Evolutionary conservation across 2,888 invertebrate genomes (phyloP).

Genomic region (Alloplasta piceator): DNA sequence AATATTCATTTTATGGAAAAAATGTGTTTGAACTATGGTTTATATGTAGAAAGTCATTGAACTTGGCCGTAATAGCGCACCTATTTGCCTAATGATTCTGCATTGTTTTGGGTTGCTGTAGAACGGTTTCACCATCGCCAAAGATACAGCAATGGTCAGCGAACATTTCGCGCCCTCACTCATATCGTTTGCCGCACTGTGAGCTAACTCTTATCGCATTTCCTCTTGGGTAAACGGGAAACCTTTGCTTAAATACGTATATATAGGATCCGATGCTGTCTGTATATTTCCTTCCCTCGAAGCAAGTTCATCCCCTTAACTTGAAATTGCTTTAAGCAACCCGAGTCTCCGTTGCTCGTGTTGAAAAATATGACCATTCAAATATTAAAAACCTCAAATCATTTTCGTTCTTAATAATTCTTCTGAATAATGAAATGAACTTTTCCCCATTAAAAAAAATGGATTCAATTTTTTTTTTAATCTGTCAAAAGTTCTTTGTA

Average conservation of each 20-base stretch:
- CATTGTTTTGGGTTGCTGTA: constrained; percentile 56
- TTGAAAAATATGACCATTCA: too few relatives aligned
- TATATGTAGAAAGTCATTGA: constrained; percentile 34
- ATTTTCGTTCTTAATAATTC: too few relatives aligned
- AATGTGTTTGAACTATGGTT: background rate
- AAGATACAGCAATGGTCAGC: constrained; percentile 56
- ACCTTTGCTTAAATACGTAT: constrained; percentile 49
- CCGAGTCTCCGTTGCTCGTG: too few relatives aligned
- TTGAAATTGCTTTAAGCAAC: constrained; percentile 6
- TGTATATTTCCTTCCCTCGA: constrained; percentile 29
- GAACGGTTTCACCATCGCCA: constrained; percentile 51
- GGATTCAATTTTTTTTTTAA: too few relatives aligned
- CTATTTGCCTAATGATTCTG: constrained; percentile 81
- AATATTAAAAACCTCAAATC: too few relatives aligned
- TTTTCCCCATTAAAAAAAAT: too few relatives aligned
- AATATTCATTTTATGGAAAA: too few relatives aligned
- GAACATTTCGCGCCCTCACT: constrained; percentile 67
- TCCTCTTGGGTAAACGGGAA: constrained; percentile 81
- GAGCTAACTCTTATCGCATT: constrained; percentile 79
- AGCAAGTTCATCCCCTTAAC: constrained; percentile 52
- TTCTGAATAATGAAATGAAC: too few relatives aligned
- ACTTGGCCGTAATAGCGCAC: constrained; percentile 72
- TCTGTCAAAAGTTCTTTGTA: too few relatives aligned
- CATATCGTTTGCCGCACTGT: constrained; percentile 66
- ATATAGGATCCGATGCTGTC: constrained; percentile 43